Percentiles rank a stretch among this genome's conserved stretches.
Conservation (phyloP, 2,888 invertebrate genomes). For the Chaetoderma sp. region DNA sequence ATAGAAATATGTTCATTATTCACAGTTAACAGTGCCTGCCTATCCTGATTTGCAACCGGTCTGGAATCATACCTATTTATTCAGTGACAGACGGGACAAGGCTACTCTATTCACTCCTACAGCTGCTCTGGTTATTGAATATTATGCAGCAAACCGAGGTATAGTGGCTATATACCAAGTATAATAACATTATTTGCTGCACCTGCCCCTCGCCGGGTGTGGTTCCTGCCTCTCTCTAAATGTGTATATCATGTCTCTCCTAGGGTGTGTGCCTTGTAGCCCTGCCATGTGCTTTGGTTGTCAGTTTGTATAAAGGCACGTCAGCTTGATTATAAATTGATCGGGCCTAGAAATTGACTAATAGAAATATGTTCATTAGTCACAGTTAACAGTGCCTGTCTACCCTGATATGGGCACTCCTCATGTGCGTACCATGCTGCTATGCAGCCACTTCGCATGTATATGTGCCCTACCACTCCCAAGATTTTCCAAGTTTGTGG, state of each 20-base stretch:
- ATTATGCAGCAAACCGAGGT: constrained; percentile 55
- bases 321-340: no score
- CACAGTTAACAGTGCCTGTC: constrained; percentile 60
- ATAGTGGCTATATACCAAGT: no score
- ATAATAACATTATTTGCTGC: not conserved
- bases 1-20: no score
- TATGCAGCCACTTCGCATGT: constrained; percentile 51
- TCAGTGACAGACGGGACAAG: constrained; percentile 57
- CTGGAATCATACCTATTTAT: constrained; percentile 64
- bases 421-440: constrained; percentile 64
- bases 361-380: no score
- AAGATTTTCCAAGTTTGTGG: not conserved
- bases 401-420: constrained; percentile 56
- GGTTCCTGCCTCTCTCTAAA: not conserved
- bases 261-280: no score
- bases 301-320: no score
- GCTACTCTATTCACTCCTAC: constrained; percentile 62
- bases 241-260: no score
- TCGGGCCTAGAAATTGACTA: no score
- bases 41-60: constrained; percentile 57
- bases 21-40: constrained; percentile 60
- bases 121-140: constrained; percentile 64
- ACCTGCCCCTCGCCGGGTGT: no score
- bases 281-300: no score
- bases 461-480: no score